Evolutionary conservation across 2,113 vertebrate species (phyloP), one percentile per base, ranked within the genome.

Genomic region (Hippocampus abdominalis): DNA sequence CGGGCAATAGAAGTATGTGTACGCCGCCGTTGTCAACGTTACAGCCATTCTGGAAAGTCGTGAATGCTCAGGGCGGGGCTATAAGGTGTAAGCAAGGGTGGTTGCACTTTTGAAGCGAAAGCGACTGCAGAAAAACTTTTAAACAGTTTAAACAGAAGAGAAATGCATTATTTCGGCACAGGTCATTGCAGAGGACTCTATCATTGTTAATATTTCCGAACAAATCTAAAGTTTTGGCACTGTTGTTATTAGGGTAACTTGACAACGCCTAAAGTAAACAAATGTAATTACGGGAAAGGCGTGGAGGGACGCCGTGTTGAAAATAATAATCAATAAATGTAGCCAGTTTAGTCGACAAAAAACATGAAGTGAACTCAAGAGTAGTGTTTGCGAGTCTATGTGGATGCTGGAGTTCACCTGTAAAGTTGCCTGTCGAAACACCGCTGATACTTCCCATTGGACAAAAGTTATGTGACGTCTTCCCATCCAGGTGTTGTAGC

Each of bases 1-100:
- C 61, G 11, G 44, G 20, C 21, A 3, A 1, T 0, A 8, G 56
- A 66, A 18, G 70, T 72, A 23, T 86, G 91, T 87, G 70, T 90
- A 89, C 76, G 68, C 39, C 20, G 66, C 63, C 51, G 88, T 88
- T 81, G 77, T 74, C 82, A 74, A 76, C 74, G 92, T 76, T 69
- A 91, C 90, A 7, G 48, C 84, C 84, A 86, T 86, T 90, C 82
- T 81, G 76, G 32, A 73, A 82, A 85, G 77, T 4, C 81, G 86
- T 76, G 83, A 51, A 71, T 7, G 10, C 62, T 15, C 63, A 73
- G 84, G 90, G 88, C 87, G 89, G 90, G 75, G 64, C 75, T 21
- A 36, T 36, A 25, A 0, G 8, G 27, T 25, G 56, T 65, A 44
- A 92, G 91, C 92, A 93, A 3, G 91, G 78, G 76, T 81, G 92